Evolutionary conservation across 1,140 invertebrate genomes (phyloP).

Genomic region (Periplaneta americana): DNA sequence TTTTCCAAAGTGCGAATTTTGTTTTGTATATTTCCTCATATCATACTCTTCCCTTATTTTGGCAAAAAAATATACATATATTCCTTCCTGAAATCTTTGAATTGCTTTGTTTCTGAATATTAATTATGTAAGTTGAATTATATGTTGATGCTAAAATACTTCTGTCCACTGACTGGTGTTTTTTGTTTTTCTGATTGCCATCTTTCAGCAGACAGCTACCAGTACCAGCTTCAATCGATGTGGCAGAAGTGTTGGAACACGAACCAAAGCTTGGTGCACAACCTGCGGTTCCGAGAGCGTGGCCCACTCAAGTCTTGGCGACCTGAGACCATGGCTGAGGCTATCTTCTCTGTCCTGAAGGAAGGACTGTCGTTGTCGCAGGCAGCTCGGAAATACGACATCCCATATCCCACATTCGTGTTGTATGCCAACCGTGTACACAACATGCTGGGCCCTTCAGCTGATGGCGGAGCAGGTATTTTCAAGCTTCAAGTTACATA

Average conservation of each 20-base stretch:
- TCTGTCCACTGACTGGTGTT: background rate
- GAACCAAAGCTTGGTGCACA: slow-evolving; percentile 80
- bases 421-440: slow-evolving; percentile 90
- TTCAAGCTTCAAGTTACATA: no score
- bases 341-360: slow-evolving; percentile 85
- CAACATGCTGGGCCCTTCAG: slow-evolving; percentile 87
- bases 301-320: slow-evolving; percentile 88
- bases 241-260: slow-evolving; percentile 94
- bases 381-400: slow-evolving; percentile 87
- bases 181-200: background rate
- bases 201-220: slow-evolving; percentile 78
- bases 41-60: no score
- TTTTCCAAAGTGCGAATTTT: no score
- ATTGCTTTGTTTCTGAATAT: background rate
- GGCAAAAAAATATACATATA: no score
- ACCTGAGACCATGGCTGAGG: slow-evolving; percentile 90
- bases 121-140: no score
- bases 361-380: slow-evolving; percentile 84
- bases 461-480: slow-evolving; percentile 76
- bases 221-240: slow-evolving; percentile 88
- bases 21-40: no score
- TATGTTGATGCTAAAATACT: no score
- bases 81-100: no score
- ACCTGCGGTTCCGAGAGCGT: slow-evolving; percentile 82
- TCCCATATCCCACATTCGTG: slow-evolving; percentile 90